Conservation (phyloP, 2,113 vertebrate genomes). For the Bufo gargarizans region DNA sequence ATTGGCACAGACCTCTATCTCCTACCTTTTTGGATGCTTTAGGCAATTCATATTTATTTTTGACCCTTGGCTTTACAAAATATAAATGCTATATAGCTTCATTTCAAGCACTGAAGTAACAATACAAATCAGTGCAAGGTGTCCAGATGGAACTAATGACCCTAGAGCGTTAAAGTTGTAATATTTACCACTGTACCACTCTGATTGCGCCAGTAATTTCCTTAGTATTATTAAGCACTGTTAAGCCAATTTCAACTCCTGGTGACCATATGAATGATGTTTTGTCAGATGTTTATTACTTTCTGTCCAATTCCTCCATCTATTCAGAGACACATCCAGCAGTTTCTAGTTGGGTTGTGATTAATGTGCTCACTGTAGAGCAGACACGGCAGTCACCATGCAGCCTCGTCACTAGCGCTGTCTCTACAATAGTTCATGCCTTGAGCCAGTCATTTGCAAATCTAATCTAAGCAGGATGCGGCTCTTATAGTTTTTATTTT, state of each 20-base stretch:
- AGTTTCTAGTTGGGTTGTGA: constrained; percentile 82
- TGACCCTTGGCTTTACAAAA: no score
- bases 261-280: background rate
- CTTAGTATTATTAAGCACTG: background rate
- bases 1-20: no score
- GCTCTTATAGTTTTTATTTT: constrained; percentile 70
- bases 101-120: no score
- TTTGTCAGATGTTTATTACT: background rate
- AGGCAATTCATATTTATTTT: no score
- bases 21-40: no score
- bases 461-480: constrained; percentile 82
- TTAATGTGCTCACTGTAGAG: constrained; percentile 84
- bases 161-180: no score
- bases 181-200: no score
- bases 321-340: constrained; percentile 88
- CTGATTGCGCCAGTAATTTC: no score
- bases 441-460: constrained; percentile 89
- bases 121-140: no score
- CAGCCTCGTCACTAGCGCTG: constrained; percentile 78
- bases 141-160: no score
- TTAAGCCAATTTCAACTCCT: background rate
- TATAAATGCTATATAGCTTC: no score
- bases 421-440: constrained; percentile 88
- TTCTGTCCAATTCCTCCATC: constrained; percentile 42
- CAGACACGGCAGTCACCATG: constrained; percentile 84